These are phyloP conservation scores for Craseonycteris thonglongyai DNA, from an alignment of 2,113 vertebrate genomes.

Conservation along the genomic window DNA sequence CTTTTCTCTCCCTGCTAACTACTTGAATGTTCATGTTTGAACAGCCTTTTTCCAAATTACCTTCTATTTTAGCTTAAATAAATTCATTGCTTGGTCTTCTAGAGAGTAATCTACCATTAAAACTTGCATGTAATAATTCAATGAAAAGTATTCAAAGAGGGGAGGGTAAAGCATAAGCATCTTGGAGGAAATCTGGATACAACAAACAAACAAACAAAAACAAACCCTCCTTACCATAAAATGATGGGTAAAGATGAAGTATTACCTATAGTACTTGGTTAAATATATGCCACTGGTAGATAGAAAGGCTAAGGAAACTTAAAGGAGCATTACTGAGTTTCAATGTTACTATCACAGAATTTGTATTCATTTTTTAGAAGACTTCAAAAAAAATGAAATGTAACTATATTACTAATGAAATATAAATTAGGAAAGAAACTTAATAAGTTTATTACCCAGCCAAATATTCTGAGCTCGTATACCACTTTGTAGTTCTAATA, in stretches of 20 bases:
- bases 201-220: not conserved
- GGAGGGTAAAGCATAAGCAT: not conserved
- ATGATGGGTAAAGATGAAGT: not conserved
- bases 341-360: not conserved
- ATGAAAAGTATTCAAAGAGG: not conserved
- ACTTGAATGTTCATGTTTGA: not conserved
- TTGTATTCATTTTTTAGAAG: not conserved
- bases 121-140: not conserved
- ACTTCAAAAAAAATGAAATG: conserved; percentile 6
- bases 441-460: not conserved
- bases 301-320: not conserved
- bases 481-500: not conserved
- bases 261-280: not conserved
- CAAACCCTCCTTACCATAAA: not conserved
- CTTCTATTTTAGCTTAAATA: not conserved
- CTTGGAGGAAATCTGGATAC: not conserved
- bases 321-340: not conserved
- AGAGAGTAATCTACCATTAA: not conserved
- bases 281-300: not conserved
- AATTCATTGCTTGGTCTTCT: not conserved
- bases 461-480: not conserved
- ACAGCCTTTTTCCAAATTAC: not conserved
- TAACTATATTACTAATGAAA: not conserved
- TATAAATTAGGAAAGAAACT: not conserved
- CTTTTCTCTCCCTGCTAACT: not conserved